Conservation (phyloP, 2,888 invertebrate species). For the Pollenia angustigena region DNA sequence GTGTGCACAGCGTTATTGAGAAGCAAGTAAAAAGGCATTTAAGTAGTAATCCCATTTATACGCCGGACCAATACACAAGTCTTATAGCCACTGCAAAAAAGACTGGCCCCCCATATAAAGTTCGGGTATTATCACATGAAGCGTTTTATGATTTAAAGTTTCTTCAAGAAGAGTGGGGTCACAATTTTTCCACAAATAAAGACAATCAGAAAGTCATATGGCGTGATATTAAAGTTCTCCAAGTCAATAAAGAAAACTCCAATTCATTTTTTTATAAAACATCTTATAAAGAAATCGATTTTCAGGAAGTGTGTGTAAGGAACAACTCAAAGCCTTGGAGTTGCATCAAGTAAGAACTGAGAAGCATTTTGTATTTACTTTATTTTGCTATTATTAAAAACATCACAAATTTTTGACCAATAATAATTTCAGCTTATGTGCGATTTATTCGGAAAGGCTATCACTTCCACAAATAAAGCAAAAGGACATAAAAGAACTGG, state of each 20-base stretch:
- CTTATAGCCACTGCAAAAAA: slow-evolving; percentile 69
- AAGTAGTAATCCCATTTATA: slow-evolving; percentile 77
- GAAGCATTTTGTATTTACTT: slow-evolving; percentile 20
- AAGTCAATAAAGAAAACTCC: slow-evolving; percentile 36
- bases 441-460: slow-evolving; percentile 56
- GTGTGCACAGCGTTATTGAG: slow-evolving; percentile 79
- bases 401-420: slow-evolving; percentile 44
- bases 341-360: slow-evolving; percentile 55
- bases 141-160: no score
- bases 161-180: no score
- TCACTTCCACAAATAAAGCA: slow-evolving; percentile 52
- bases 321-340: slow-evolving; percentile 50
- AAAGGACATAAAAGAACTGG: slow-evolving; percentile 48
- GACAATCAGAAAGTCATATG: no score
- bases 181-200: no score
- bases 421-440: slow-evolving; percentile 50
- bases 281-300: slow-evolving; percentile 48
- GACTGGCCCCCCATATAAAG: no score
- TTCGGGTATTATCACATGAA: no score
- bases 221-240: no score
- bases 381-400: slow-evolving; percentile 45
- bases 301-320: slow-evolving; percentile 52
- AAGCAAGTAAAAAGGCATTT: slow-evolving; percentile 78
- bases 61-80: slow-evolving; percentile 74
- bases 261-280: slow-evolving; percentile 55